Evolutionary conservation across 2,113 vertebrate genomes (phyloP).

Genomic region (Chelonoidis abingdonii): DNA sequence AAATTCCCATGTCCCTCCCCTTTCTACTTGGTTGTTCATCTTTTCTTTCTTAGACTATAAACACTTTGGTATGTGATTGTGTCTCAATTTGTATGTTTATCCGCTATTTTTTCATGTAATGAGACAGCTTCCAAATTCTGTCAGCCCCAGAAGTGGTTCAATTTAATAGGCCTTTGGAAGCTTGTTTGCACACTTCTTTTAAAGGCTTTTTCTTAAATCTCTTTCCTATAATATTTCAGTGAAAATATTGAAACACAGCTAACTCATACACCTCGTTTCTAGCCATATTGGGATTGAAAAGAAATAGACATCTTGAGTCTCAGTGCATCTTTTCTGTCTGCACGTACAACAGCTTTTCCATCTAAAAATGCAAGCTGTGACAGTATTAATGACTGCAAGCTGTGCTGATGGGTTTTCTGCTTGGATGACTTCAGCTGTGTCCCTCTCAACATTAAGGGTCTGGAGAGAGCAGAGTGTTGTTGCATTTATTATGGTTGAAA

Average conservation of each 20-base stretch:
- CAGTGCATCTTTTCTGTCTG: background rate
- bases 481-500: constrained; percentile 1
- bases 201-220: background rate
- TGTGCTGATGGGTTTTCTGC: constrained; percentile 40
- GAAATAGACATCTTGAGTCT: background rate
- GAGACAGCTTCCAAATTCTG: background rate
- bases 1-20: background rate
- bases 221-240: background rate
- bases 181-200: background rate
- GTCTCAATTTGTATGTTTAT: background rate
- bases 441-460: constrained; percentile 30
- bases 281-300: background rate
- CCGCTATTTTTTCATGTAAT: background rate
- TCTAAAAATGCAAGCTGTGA: background rate
- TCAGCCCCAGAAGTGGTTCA: background rate
- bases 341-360: constrained; percentile 1
- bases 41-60: background rate
- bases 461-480: background rate
- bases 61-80: background rate
- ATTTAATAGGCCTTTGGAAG: background rate
- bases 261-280: background rate
- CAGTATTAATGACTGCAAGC: background rate
- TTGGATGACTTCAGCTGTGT: constrained; percentile 14
- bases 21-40: background rate
- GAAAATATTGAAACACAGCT: background rate